Conservation (phyloP, 2,797 vertebrate species). For the Malurus splendens region DNA sequence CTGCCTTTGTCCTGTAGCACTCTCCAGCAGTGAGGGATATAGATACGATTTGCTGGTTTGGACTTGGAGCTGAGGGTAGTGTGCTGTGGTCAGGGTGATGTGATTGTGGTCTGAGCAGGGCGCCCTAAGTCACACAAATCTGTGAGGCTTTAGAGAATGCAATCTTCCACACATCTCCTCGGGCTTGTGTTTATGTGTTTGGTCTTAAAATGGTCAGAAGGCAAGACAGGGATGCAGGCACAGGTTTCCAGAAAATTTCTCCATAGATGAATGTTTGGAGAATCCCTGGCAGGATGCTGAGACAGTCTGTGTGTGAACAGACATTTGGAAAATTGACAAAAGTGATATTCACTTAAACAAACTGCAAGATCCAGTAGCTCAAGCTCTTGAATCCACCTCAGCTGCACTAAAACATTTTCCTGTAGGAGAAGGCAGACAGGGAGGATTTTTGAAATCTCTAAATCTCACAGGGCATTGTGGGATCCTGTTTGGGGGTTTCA, state of each 20-base stretch:
- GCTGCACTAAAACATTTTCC: neutral
- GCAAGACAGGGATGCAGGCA: slow-evolving; percentile 13
- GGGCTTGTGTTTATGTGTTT: neutral
- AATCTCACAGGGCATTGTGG: neutral
- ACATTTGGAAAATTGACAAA: slow-evolving; percentile 44
- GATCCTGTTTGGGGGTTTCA: neutral
- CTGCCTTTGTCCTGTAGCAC: neutral
- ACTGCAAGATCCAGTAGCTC: neutral
- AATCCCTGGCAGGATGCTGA: neutral
- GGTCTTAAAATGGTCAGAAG: slow-evolving; percentile 2
- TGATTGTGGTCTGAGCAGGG: neutral
- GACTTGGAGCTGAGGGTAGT: neutral
- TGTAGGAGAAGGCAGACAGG: neutral
- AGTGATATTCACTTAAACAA: slow-evolving; percentile 20
- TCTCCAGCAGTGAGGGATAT: neutral
- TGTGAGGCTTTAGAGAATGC: neutral
- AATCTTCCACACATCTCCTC: neutral
- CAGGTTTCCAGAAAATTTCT: slow-evolving; percentile 19
- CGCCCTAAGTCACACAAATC: neutral
- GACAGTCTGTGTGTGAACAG: slow-evolving; percentile 6
- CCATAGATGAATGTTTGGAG: neutral
- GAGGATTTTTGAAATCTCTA: neutral
- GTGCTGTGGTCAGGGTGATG: neutral
- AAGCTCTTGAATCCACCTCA: neutral
- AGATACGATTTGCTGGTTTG: neutral